These are phyloP conservation scores for Unio pictorum DNA, from an alignment of 2,888 invertebrate genomes.

Conservation along the genomic window DNA sequence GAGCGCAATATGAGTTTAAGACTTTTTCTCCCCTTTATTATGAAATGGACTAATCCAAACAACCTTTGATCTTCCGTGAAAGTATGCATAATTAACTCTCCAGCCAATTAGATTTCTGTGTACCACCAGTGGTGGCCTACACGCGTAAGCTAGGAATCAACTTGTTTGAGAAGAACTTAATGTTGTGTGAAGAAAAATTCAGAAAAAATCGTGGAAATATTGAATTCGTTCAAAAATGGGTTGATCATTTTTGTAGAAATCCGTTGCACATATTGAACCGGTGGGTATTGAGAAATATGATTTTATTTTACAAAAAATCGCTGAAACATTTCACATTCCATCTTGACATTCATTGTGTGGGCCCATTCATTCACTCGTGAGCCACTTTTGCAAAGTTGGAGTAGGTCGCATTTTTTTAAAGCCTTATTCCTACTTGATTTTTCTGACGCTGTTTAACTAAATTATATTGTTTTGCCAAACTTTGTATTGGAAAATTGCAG, in stretches of 20 bases:
- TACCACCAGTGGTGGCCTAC: conserved; percentile 22
- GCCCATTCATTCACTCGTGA: too few species aligned
- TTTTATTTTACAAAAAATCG: background rate
- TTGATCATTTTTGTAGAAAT: background rate
- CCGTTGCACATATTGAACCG: background rate
- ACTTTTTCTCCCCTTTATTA: too few species aligned
- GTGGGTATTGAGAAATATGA: conserved; percentile 3
- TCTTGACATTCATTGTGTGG: too few species aligned
- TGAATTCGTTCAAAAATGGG: background rate
- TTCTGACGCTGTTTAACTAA: too few species aligned
- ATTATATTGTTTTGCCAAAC: too few species aligned
- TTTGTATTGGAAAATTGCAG: too few species aligned
- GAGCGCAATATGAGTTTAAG: too few species aligned
- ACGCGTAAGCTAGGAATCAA: conserved; percentile 13
- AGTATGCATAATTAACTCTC: conserved; percentile 23
- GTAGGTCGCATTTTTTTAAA: too few species aligned
- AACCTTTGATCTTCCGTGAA: conserved; percentile 19
- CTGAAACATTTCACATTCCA: background rate
- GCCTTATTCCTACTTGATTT: too few species aligned
- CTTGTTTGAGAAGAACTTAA: conserved; percentile 3
- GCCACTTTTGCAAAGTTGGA: too few species aligned
- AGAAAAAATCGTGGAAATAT: conserved; percentile 16
- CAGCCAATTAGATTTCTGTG: conserved; percentile 25
- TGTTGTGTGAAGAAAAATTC: conserved; percentile 17
- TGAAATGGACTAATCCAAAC: background rate